These are phyloP conservation scores for Molorchus minor DNA, from an alignment of 2,888 invertebrate genomes.

Conservation along the genomic window DNA sequence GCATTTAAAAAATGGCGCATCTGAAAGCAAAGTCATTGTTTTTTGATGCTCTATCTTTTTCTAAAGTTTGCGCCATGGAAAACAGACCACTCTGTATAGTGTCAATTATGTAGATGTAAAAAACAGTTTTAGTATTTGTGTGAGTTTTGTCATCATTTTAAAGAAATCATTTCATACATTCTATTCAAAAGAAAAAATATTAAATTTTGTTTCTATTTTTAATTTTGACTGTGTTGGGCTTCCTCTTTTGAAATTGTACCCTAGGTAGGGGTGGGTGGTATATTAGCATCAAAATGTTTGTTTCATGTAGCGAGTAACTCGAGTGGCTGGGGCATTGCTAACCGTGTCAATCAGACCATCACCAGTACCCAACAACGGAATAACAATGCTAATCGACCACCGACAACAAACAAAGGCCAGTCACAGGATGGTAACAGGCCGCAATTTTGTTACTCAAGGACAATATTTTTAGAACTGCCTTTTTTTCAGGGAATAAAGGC, in stretches of 20 bases:
- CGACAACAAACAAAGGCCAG: constrained; percentile 55
- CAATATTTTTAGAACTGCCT: constrained; percentile 12
- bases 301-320: constrained; percentile 56
- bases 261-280: constrained; percentile 30
- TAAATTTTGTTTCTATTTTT: too few species aligned
- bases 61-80: too few species aligned
- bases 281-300: constrained; percentile 34
- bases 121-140: too few species aligned
- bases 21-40: too few species aligned
- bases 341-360: constrained; percentile 60
- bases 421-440: constrained; percentile 57
- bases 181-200: too few species aligned
- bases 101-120: too few species aligned
- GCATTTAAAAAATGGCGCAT: too few species aligned
- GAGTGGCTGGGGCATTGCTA: constrained; percentile 66
- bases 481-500: constrained; percentile 57
- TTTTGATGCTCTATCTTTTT: too few species aligned
- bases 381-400: constrained; percentile 59
- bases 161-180: too few species aligned
- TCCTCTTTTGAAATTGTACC: constrained; percentile 12
- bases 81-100: too few species aligned
- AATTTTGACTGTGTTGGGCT: too few species aligned
- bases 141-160: too few species aligned
- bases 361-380: constrained; percentile 61
- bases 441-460: background rate